Evolutionary conservation across 2,888 invertebrate genomes (phyloP), one percentile per base, ranked within the genome.

Genomic region (Philhelius pedissequus): DNA sequence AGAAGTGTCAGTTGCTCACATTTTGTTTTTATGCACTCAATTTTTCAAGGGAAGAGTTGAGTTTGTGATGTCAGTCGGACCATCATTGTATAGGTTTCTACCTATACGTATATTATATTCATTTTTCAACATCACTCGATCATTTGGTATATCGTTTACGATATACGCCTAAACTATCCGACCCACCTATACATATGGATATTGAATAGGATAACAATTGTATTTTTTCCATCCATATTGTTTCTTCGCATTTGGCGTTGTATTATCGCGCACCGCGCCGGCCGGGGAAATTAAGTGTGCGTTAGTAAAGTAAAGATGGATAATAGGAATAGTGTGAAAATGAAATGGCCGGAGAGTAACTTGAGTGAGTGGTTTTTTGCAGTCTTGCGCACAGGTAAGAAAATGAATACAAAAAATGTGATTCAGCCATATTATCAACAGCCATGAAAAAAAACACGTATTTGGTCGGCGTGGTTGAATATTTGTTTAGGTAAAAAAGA

Each of bases 311-410:
- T 54, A 48, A 52, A 22, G 48, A 15, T 11, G 5, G 11, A 7
- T 32, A 38, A 30, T 62, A 0, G 60, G 60, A 62, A 62, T 27
- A 18, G 1, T 18, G 15, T 30, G 27, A 43, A 27, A 79, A 68
- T 45, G 74, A 8, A 25, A 52, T 60, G 43, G 11, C 30, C 6
- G 22, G 35, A 68, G 15, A n/a, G 58, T 0, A 66, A 62, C 13
- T 32, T 54, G 54, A 77, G 50, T 62, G 69, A 62, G 77, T 69
- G 40, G n/a, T 52, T 60, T 43, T 56, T 40, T 40, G 58, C 22
- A 40, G 64, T 38, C 71, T 78, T 71, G 78, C 78, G 71, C 71
- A 78, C 78, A 78, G 77, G 71, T 78, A 71, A n/a, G n/a, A n/a
- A n/a, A n/a, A n/a, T 38, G 54, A 56, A 30, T 48, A 48, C 45